These are phyloP conservation scores for Hippocampus barbouri DNA, from an alignment of 2,113 vertebrate species.

Conservation along the genomic window DNA sequence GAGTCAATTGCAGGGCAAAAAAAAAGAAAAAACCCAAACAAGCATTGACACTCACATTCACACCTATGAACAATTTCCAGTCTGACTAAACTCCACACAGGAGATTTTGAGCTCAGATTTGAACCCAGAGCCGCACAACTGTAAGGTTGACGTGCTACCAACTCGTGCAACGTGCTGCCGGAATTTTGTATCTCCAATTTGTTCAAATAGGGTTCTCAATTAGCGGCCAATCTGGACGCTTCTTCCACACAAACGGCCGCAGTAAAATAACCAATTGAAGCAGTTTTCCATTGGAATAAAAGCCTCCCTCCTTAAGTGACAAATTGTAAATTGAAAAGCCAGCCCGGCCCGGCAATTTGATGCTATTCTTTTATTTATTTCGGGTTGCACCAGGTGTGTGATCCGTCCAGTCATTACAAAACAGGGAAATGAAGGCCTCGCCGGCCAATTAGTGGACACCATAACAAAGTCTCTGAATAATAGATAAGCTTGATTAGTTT, in stretches of 20 bases:
- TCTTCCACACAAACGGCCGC: neutral
- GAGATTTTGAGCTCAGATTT: neutral
- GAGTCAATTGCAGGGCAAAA: too few relatives aligned
- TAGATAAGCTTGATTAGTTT: constrained; percentile 19
- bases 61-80: too few relatives aligned
- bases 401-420: constrained; percentile 24
- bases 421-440: constrained; percentile 3
- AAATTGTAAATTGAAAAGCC: neutral
- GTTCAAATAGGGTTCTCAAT: neutral
- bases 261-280: neutral
- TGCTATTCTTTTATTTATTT: constrained; percentile 15
- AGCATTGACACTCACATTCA: too few relatives aligned
- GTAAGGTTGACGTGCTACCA: neutral
- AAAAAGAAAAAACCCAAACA: too few relatives aligned
- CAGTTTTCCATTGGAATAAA: neutral
- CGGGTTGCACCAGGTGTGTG: constrained; percentile 22
- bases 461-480: constrained; percentile 9
- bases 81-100: neutral
- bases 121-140: neutral
- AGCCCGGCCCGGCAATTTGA: neutral
- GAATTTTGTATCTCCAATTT: neutral
- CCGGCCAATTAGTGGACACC: constrained; percentile 19
- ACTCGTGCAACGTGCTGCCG: neutral
- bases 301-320: neutral
- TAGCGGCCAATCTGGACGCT: neutral